These are phyloP conservation scores for Alcedo quadribrachys DNA, from an alignment of 2,797 vertebrate species.

Conservation along the genomic window DNA sequence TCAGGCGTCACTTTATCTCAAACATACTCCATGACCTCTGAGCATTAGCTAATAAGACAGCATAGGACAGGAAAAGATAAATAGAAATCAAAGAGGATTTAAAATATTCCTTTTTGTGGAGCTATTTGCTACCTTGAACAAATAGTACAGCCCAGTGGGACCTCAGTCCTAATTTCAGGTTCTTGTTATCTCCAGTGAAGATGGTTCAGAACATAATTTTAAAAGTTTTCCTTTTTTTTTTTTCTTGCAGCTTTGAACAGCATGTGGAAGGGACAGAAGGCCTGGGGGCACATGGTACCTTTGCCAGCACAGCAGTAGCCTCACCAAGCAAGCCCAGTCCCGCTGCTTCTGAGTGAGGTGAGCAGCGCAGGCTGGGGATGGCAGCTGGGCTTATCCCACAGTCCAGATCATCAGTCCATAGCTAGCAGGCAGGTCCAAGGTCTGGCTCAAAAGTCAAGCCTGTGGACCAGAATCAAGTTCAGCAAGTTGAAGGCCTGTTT, in stretches of 20 bases:
- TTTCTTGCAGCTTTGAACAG: neutral
- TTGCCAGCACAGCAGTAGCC: neutral
- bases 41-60: neutral
- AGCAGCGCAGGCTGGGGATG: neutral
- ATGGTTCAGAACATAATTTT: neutral
- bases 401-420: neutral
- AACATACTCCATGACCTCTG: neutral
- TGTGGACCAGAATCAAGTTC: neutral
- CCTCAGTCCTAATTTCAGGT: neutral
- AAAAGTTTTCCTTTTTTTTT: neutral
- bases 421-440: neutral
- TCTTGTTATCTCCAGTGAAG: neutral
- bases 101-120: neutral
- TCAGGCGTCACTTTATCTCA: neutral
- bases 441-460: neutral
- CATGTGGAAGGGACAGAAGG: neutral
- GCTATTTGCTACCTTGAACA: neutral
- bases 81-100: neutral
- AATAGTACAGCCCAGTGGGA: neutral
- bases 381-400: neutral
- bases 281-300: fast-evolving
- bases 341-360: fast-evolving
- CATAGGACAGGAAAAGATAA: neutral
- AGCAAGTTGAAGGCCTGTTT: neutral
- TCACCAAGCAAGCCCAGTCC: neutral